Evolutionary conservation across 2,113 vertebrate species (phyloP).

Genomic region (Sphyrna mokarran): DNA sequence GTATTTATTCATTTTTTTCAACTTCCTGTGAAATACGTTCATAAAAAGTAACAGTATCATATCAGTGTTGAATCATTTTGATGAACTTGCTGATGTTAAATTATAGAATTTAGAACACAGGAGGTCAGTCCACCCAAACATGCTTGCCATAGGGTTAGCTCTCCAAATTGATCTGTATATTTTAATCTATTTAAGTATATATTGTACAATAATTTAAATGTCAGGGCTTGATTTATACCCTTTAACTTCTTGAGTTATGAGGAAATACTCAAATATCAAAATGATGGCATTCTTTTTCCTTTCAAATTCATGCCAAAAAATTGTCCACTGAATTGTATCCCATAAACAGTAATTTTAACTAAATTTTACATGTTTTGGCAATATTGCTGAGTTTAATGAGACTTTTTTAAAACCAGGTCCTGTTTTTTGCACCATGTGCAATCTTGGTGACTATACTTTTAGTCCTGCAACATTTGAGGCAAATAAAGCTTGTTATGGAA

Average conservation of each 20-base stretch:
- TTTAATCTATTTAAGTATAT: not conserved
- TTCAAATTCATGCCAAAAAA: not conserved
- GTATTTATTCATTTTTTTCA: not conserved
- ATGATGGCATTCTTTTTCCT: not conserved
- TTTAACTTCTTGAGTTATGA: not conserved
- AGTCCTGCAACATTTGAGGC: not conserved
- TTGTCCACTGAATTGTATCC: not conserved
- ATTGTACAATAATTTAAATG: not conserved
- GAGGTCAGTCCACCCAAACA: not conserved
- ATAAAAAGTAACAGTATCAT: not conserved
- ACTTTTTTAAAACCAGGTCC: not conserved
- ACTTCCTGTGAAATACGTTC: not conserved
- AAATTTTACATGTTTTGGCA: not conserved
- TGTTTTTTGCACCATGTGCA: too few species aligned
- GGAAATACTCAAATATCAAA: not conserved
- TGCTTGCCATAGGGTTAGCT: not conserved
- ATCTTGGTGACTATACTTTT: not conserved
- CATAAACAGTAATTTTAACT: not conserved
- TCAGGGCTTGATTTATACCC: not conserved
- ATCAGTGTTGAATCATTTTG: not conserved
- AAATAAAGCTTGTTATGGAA: not conserved
- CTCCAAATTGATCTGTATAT: not conserved
- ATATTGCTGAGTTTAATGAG: not conserved
- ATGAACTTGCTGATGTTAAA: not conserved
- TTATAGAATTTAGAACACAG: not conserved